Base-by-base conservation (phyloP, 2,797 vertebrate species). In the Glyptemys insculpta region DNA sequence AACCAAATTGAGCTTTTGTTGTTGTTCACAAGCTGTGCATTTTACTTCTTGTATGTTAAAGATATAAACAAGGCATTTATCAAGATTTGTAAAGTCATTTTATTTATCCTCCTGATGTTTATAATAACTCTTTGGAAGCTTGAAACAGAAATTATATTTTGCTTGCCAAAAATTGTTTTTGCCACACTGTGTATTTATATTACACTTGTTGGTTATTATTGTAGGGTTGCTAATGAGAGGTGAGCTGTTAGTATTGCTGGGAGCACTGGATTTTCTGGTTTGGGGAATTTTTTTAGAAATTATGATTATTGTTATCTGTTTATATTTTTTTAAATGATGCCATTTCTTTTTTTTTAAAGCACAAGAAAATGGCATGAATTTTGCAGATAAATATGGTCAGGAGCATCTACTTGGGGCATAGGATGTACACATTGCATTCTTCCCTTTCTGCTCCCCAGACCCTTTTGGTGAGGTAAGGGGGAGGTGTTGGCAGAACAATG, bases 81-180 rank as follows among this genome's bases (percentile, higher is more conserved):
- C 59, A 62, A 34, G 59, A 62, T 62, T 62, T 85, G 88, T 85
- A 52, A 91, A 93, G 88, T 93, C 90, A 49, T 49, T 79, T 29
- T 91, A 95, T 94, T 87, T 94, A 57, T 95, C 94, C 91, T 25
- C 94, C 50, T 49, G 53, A 57, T 84, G 86, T 85, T 49, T 79
- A 21, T 89, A 91, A 92, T 94, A 91, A 95, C 83, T 91, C 65
- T 79, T 57, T 1, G 4, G 86, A 57, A 91, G 88, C 68, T 72
- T 34, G 87, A 91, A 92, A 87, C 91, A 21, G 92, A 94, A 89
- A 92, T 85, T 83, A 90, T 93, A 53, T 92, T 96, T 96, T 72
- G 92, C 94, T 76, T 25, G 44, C 78, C 15, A 85, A 90, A 90
- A 97, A 90, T 80, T 91, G 92, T 92, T 95, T 78, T 92, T 81